Conservation (phyloP, 2,797 vertebrate species). For the Notamacropus eugenii region DNA sequence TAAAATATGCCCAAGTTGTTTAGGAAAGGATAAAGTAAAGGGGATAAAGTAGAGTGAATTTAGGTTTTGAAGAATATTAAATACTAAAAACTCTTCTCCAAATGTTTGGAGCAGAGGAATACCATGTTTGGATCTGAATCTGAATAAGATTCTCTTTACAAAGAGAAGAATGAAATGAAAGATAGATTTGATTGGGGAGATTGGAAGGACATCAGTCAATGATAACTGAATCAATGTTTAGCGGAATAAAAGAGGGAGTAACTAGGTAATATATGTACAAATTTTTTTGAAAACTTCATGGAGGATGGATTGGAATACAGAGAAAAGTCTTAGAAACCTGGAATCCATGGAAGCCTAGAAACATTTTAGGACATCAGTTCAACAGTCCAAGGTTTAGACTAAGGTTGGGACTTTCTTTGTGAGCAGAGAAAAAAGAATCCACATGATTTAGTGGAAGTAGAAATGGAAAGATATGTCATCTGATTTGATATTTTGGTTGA, state of each 20-base stretch:
- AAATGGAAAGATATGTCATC: not conserved
- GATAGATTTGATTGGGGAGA: not conserved
- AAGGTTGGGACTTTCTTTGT: not conserved
- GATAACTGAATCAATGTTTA: not conserved
- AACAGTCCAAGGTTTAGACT: not conserved
- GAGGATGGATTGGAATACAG: not conserved
- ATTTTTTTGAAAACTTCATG: not conserved
- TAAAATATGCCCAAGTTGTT: not conserved
- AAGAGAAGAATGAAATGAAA: not conserved
- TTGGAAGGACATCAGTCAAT: not conserved
- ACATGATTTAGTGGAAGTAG: not conserved
- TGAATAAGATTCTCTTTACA: not conserved
- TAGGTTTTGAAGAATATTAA: not conserved
- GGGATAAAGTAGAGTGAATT: not conserved
- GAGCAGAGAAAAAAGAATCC: not conserved
- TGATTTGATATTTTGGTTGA: no score
- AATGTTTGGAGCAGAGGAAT: not conserved
- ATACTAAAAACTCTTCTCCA: not conserved
- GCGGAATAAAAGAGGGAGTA: not conserved
- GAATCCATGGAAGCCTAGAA: not conserved
- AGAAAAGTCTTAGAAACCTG: not conserved
- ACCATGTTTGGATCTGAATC: not conserved
- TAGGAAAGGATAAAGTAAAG: not conserved
- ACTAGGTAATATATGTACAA: not conserved
- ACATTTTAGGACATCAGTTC: not conserved